Evolutionary conservation across 2,797 vertebrate species (phyloP).

Genomic region (Neostethus bicornis): DNA sequence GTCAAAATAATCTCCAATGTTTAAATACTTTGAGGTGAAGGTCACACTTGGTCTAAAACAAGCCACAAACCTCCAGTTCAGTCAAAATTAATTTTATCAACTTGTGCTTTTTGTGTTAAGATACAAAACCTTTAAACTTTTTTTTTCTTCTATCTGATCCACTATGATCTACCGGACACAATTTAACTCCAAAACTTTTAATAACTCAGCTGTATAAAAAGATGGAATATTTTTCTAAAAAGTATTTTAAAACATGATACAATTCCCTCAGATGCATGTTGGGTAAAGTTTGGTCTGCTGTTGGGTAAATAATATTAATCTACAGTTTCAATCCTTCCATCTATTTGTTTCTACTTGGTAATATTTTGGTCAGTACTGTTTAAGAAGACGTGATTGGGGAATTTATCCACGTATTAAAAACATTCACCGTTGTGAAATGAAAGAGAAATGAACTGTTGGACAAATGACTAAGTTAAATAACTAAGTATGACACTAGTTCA

Average conservation of each 20-base stretch:
- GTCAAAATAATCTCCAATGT: neutral
- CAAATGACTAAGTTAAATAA: conserved; percentile 4
- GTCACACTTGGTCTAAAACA: neutral
- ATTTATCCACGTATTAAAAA: neutral
- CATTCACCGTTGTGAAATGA: conserved; percentile 4
- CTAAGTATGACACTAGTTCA: neutral
- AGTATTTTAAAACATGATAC: neutral
- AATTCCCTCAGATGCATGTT: neutral
- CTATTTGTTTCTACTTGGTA: neutral
- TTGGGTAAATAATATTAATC: neutral
- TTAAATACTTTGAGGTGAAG: neutral
- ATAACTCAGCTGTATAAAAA: no score
- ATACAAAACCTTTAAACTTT: neutral
- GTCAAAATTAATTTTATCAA: no score
- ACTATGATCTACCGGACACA: neutral
- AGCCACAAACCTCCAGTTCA: no score
- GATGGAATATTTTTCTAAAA: neutral
- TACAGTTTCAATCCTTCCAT: neutral
- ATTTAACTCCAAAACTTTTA: no score
- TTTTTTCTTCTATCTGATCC: neutral
- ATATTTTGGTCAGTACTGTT: conserved; percentile 19
- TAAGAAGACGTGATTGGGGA: conserved; percentile 1
- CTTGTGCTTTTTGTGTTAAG: neutral
- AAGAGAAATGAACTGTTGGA: conserved; percentile 3
- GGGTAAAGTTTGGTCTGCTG: neutral